Evolutionary conservation across 1,140 invertebrate genomes (phyloP), one percentile per base, ranked within the genome.

Genomic region (Diabrotica virgifera): DNA sequence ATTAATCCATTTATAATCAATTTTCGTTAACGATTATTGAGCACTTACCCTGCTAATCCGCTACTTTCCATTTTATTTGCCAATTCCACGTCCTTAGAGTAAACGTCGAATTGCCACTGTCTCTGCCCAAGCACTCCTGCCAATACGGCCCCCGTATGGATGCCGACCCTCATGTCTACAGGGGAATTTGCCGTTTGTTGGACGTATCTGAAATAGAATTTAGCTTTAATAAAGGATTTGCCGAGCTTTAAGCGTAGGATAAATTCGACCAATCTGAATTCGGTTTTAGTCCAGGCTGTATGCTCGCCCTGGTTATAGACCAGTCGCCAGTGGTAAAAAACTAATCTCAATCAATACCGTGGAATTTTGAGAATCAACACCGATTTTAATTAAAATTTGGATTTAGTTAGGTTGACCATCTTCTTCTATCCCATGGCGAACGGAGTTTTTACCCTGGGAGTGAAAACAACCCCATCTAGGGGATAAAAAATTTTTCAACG

Each of bases 11-110:
- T 24, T 24, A 2, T 24, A 24, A 24, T 24, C 4, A 24, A 24
- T 2, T 24, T 1, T 24, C 24, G 4, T 24, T 24, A 24, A 24
- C 24, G 24, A 46, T 46, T 6, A 46, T 8, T 10, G 5, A 46
- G n/a, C 6, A 56, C 85, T 85, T 82, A 98, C 96, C 96, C 96
- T 5, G 96, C 94, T 79, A 92, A 88, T 46, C 97, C 97, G 65
- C 92, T 94, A 78, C 94, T 95, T 82, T 99, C 97, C 96, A 99
- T 98, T 82, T 98, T 97, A 79, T 99, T 99, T 8, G 97, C 97
- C 52, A 98, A 82, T 74, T 96, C 96, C 5, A 99, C 97, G 78
- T 98, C 97, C 76, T 97, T 92, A 64, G 93, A 95, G 79, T 98
- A 99, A 37, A 99, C 94, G 76, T 99, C 97, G 81, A 97, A 99